Conservation (phyloP, 2,797 vertebrate genomes). For the Hyperoplus immaculatus region DNA sequence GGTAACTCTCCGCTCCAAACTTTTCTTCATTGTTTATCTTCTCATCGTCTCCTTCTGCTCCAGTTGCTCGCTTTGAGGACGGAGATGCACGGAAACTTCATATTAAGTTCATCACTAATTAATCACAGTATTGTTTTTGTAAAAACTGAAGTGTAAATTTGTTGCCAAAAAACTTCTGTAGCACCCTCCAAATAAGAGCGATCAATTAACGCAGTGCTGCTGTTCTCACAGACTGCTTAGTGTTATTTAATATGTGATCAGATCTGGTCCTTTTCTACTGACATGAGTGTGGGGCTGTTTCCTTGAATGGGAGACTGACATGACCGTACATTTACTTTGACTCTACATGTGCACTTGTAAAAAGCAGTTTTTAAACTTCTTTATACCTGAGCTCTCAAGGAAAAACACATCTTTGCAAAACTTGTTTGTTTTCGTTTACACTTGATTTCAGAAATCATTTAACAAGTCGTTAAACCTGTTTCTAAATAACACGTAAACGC, state of each 20-base stretch:
- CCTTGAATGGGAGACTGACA: background rate
- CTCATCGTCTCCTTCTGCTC: background rate
- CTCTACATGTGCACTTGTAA: background rate
- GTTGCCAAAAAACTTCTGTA: background rate
- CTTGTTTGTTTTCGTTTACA: background rate
- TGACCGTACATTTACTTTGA: background rate
- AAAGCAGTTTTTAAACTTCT: background rate
- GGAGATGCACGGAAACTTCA: background rate
- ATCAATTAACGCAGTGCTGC: background rate
- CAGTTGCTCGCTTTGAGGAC: too few species aligned
- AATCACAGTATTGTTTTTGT: too few species aligned
- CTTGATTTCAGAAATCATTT: background rate
- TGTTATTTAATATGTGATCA: background rate
- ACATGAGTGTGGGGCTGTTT: background rate
- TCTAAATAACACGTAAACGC: background rate
- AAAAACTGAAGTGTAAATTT: background rate
- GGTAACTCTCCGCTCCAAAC: slow-evolving; percentile 73
- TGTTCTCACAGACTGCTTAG: background rate
- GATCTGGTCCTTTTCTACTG: too few species aligned
- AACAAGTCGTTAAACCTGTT: background rate
- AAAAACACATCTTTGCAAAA: background rate
- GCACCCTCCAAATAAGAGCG: background rate
- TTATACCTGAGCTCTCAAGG: background rate
- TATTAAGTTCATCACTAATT: background rate
- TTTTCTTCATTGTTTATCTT: background rate